These are phyloP conservation scores for Cossypha dichroa DNA, from an alignment of 2,797 vertebrate species.

Conservation along the genomic window DNA sequence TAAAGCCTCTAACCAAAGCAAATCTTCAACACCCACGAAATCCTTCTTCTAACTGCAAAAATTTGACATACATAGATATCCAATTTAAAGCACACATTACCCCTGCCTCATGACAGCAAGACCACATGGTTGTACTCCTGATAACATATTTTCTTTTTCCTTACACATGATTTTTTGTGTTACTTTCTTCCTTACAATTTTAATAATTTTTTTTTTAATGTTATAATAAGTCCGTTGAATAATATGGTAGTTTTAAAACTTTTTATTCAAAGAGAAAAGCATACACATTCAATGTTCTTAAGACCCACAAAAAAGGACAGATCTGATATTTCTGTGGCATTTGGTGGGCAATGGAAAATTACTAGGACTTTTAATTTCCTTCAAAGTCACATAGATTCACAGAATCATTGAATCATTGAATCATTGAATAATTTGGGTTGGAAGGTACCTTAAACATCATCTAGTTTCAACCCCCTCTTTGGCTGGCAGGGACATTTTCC, in stretches of 20 bases:
- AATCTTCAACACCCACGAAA: neutral
- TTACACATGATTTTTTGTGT: neutral
- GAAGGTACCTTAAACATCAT: neutral
- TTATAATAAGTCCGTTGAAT: neutral
- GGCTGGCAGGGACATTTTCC: neutral
- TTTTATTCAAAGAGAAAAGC: neutral
- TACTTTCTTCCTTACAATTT: neutral
- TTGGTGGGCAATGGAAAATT: neutral
- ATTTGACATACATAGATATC: neutral
- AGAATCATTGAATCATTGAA: neutral
- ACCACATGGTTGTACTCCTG: neutral
- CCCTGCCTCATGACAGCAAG: accelerated
- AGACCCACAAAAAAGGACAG: neutral
- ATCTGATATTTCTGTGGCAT: neutral
- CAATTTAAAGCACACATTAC: neutral
- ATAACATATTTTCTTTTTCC: neutral
- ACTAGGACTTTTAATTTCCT: neutral
- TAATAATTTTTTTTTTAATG: neutral
- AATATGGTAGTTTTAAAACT: neutral
- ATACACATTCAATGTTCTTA: neutral
- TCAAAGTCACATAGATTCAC: neutral
- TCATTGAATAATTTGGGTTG: neutral
- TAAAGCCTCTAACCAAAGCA: neutral
- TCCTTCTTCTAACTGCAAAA: neutral
- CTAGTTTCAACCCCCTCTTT: neutral